Conservation (phyloP, 1,140 invertebrate genomes). For the Drosophila baimaii region DNA sequence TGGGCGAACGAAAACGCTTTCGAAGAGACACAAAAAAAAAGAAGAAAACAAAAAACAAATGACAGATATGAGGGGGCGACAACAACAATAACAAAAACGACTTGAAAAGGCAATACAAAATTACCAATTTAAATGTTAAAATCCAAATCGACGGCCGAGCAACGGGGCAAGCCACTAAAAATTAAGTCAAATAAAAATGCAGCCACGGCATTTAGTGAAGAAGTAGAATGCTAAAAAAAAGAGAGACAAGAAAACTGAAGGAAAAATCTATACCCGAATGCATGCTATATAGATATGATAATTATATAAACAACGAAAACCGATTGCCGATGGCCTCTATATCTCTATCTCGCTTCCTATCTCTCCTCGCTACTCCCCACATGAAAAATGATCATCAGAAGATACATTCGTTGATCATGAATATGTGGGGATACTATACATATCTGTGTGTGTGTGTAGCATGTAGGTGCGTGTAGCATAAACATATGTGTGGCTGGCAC, state of each 20-base stretch:
- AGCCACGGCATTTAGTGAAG: constrained; percentile 60
- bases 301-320: constrained; percentile 65
- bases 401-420: constrained; percentile 52
- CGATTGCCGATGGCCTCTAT: constrained; percentile 42
- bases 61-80: constrained; percentile 46
- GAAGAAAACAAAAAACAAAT: constrained; percentile 25
- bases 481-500: constrained; percentile 28
- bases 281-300: constrained; percentile 54
- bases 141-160: constrained; percentile 53
- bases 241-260: constrained; percentile 12
- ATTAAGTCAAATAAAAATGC: constrained; percentile 78
- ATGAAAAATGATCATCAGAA: constrained; percentile 69
- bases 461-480: constrained; percentile 26
- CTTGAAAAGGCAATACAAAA: constrained; percentile 45
- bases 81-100: constrained; percentile 51
- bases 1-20: constrained; percentile 59
- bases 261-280: constrained; percentile 28
- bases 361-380: constrained; percentile 31
- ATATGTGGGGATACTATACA: constrained; percentile 16
- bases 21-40: constrained; percentile 29
- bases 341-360: constrained; percentile 3
- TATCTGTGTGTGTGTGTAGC: constrained; percentile 3
- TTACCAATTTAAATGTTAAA: constrained; percentile 80
- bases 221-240: constrained; percentile 61
- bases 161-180: constrained; percentile 57